These are phyloP conservation scores for Tinamus guttatus DNA, from an alignment of 2,113 vertebrate genomes.

Conservation along the genomic window DNA sequence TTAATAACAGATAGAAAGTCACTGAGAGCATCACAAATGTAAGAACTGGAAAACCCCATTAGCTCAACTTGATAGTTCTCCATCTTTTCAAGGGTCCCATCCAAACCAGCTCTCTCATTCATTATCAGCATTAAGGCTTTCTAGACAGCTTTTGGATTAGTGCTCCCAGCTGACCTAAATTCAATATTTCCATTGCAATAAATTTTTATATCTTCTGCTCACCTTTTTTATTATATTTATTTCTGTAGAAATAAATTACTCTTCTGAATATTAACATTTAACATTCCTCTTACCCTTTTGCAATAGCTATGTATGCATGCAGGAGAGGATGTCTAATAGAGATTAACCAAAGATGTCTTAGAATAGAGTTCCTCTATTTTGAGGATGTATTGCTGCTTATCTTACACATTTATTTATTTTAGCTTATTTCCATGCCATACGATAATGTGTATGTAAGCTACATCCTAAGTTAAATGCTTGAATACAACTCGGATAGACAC, in stretches of 20 bases:
- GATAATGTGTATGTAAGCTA: neutral
- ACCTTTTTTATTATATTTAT: neutral
- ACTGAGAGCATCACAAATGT: neutral
- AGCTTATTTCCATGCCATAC: neutral
- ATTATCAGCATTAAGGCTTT: neutral
- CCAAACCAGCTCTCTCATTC: neutral
- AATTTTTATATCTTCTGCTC: neutral
- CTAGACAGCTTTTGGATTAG: neutral
- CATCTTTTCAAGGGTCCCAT: neutral
- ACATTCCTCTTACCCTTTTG: neutral
- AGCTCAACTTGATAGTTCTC: neutral
- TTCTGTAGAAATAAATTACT: neutral
- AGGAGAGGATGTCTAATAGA: neutral
- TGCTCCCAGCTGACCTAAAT: neutral
- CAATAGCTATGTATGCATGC: neutral
- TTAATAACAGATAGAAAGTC: neutral
- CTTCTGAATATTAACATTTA: neutral
- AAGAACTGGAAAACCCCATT: neutral
- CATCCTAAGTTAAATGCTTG: neutral
- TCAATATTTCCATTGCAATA: neutral
- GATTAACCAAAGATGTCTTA: neutral
- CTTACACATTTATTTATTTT: neutral
- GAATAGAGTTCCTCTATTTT: neutral
- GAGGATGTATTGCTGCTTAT: neutral
- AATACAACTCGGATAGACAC: neutral